Base-by-base conservation (phyloP, 2,797 vertebrate species). In the Phyllotis vaccarum region DNA sequence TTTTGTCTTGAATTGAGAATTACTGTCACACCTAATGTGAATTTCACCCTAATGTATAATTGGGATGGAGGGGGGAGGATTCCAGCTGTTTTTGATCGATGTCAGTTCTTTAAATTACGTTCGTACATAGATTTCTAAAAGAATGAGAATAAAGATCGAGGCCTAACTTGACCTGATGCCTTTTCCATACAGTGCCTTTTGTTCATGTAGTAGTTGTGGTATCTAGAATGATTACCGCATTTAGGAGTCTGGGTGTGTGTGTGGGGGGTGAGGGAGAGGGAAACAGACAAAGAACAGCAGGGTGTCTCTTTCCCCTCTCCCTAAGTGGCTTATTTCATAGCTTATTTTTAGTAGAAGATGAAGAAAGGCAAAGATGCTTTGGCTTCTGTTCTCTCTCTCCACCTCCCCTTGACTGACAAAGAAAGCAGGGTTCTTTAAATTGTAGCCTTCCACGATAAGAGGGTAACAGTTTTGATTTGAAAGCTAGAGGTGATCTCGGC, bases 201-300 rank as follows among this genome's bases (percentile, higher is more conserved):
- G 96, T 98, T 98, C 95, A 46, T 58, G 98, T 98, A 75, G 89
- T 97, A 96, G 97, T 97, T 95, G 97, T 97, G 89, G 96, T 95
- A 95, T 97, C 97, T 97, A 97, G 96, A 96, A 96, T 95, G 37
- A 96, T 97, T 89, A 86, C 97, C 40, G 98, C 90, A 75, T 98
- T 98, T 98, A 97, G 90, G 91, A 97, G 95, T 92, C 68, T 1
- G 94, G 95, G 96, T 94, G 93, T 93, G 76, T 93, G 89, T n/a
- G n/a, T n/a, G 93, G 80, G 74, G 76, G 88, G 92, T 81, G 86
- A 96, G 93, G 86, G 91, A 96, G 96, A 97, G 96, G 78, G 95
- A 97, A 96, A 97, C 95, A 98, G 98, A 98, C 98, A 98, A 98
- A 98, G 98, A 98, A 96, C 95, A 98, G 98, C 98, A 96, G 96